These are phyloP conservation scores for Illadopsis cleaveri DNA, from an alignment of 2,113 vertebrate genomes.

Conservation along the genomic window DNA sequence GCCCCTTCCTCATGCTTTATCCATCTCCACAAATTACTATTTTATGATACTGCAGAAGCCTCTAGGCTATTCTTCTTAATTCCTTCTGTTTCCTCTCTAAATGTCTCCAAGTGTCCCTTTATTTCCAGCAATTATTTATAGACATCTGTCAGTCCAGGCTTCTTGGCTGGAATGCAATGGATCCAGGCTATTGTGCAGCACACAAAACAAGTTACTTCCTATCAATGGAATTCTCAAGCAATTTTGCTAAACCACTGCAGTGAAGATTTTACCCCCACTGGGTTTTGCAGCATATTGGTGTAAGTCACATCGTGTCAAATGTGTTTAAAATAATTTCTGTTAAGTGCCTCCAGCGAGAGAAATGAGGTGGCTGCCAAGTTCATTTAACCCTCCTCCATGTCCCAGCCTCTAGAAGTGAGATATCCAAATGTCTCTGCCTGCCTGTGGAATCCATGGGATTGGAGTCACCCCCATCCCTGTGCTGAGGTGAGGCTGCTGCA, in stretches of 20 bases:
- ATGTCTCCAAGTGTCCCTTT: not conserved
- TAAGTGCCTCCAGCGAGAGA: not conserved
- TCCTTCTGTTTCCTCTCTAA: not conserved
- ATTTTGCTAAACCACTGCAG: not conserved
- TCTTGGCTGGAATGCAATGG: not conserved
- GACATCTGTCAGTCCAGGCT: not conserved
- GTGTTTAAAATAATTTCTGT: constrained; percentile 17
- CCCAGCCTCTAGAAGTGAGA: not conserved
- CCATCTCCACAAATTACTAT: not conserved
- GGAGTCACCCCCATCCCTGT: not conserved
- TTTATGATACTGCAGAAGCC: not conserved
- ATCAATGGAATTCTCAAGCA: not conserved
- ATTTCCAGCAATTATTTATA: constrained; percentile 25
- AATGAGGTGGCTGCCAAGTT: not conserved
- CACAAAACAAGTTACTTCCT: not conserved
- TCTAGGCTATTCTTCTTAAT: not conserved
- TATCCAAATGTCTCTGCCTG: not conserved
- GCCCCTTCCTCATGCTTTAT: not conserved
- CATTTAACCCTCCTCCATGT: not conserved
- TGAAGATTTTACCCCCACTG: not conserved
- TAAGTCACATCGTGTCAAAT: not conserved
- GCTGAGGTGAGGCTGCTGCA: not conserved
- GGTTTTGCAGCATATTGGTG: not conserved
- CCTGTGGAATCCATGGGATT: not conserved
- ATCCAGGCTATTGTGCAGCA: not conserved